A percentile compares a stretch with the other conserved stretches of the same genome.
Evolutionary conservation across 2,113 vertebrate genomes (phyloP).

Genomic region (Pterocles burchelli): DNA sequence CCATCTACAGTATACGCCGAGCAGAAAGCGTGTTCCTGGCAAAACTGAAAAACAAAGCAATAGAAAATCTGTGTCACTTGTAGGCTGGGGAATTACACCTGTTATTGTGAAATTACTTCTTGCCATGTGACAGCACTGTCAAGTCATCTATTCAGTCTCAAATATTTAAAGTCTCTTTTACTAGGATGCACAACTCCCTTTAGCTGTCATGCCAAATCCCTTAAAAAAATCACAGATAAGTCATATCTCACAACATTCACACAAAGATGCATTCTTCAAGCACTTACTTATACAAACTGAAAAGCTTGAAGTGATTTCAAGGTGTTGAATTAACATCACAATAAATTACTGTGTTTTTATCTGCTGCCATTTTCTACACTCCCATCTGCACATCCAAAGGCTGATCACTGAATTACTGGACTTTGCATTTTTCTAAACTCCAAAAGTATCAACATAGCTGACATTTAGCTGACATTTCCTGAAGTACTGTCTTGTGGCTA

Average conservation of each 20-base stretch:
- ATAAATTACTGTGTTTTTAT: neutral
- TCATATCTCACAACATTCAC: neutral
- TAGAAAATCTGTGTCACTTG: neutral
- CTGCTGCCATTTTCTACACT: neutral
- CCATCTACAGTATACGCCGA: constrained; percentile 29
- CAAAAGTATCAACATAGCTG: neutral
- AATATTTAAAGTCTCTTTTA: neutral
- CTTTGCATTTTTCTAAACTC: neutral
- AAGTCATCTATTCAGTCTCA: neutral
- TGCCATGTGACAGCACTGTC: neutral
- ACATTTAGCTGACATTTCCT: neutral
- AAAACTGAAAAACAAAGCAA: neutral
- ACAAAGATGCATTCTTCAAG: neutral
- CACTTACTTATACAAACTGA: neutral
- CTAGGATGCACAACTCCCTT: neutral
- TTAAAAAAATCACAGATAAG: neutral
- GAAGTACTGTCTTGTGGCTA: neutral
- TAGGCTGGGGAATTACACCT: neutral
- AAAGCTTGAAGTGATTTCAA: neutral
- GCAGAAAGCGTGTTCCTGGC: neutral
- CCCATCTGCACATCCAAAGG: neutral
- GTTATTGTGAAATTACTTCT: neutral
- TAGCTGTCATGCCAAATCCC: neutral
- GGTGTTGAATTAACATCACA: neutral
- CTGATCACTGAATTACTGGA: neutral